Conservation (phyloP, 2,888 invertebrate species). For the Brenthis ino region DNA sequence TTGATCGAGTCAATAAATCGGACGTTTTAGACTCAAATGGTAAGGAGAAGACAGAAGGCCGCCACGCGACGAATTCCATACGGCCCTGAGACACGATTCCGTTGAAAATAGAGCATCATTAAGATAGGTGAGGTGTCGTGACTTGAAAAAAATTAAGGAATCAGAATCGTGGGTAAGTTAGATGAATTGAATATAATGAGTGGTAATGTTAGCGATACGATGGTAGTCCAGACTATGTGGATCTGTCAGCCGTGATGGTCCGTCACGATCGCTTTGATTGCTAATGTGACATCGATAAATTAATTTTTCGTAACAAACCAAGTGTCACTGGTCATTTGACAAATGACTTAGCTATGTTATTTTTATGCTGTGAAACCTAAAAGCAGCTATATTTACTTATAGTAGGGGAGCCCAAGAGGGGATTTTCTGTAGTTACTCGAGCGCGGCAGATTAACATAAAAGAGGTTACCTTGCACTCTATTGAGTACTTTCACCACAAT, state of each 20-base stretch:
- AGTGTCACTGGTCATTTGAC: conserved; percentile 31
- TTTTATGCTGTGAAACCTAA: background rate
- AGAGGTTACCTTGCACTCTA: too few relatives aligned
- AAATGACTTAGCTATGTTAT: conserved; percentile 10
- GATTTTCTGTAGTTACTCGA: too few relatives aligned
- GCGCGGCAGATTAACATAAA: too few relatives aligned
- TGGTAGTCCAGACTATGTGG: conserved; percentile 34
- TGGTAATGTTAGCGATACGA: conserved; percentile 47
- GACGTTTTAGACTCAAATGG: conserved; percentile 43
- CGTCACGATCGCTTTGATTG: conserved; percentile 43
- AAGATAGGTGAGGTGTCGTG: conserved; percentile 60
- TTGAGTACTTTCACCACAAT: too few relatives aligned
- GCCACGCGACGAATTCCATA: conserved; percentile 55
- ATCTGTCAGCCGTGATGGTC: conserved; percentile 43
- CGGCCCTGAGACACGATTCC: conserved; percentile 56
- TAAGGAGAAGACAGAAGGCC: conserved; percentile 51
- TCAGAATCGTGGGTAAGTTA: conserved; percentile 48
- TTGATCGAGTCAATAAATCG: conserved; percentile 29
- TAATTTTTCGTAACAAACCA: conserved; percentile 36
- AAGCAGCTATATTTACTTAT: background rate
- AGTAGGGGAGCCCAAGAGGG: too few relatives aligned
- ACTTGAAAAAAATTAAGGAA: conserved; percentile 53
- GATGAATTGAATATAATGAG: conserved; percentile 53
- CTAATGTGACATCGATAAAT: conserved; percentile 42
- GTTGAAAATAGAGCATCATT: conserved; percentile 67